Evolutionary conservation across 2,888 invertebrate genomes (phyloP).

Genomic region (Pseudoips prasinana): DNA sequence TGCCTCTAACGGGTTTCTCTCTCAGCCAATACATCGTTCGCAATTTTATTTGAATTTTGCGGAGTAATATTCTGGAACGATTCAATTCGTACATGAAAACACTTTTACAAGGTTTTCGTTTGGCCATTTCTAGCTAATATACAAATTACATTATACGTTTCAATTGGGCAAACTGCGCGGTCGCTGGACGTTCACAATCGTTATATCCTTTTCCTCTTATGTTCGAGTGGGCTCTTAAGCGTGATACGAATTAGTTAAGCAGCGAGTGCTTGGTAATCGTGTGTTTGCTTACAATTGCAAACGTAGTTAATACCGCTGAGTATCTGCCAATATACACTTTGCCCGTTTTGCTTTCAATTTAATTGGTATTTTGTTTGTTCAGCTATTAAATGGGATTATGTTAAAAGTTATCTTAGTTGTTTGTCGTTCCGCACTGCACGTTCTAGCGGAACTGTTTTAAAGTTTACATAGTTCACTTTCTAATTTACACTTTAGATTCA

Average conservation of each 20-base stretch:
- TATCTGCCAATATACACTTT: slow-evolving; percentile 61
- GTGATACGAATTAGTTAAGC: slow-evolving; percentile 70
- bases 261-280: slow-evolving; percentile 60
- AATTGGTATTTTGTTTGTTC: slow-evolving; percentile 51
- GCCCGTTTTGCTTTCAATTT: slow-evolving; percentile 53
- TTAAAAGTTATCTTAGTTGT: slow-evolving; percentile 30
- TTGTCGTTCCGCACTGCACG: slow-evolving; percentile 25
- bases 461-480: slow-evolving; percentile 21
- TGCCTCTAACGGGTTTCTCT: slow-evolving; percentile 40
- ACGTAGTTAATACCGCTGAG: slow-evolving; percentile 55
- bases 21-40: slow-evolving; percentile 55
- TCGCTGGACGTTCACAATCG: slow-evolving; percentile 41
- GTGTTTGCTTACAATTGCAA: slow-evolving; percentile 70
- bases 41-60: slow-evolving; percentile 61
- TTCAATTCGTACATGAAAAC: slow-evolving; percentile 58
- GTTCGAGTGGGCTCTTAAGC: slow-evolving; percentile 52
- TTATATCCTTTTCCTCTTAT: slow-evolving; percentile 48
- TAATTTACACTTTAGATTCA: slow-evolving; percentile 17
- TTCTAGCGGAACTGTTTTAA: slow-evolving; percentile 23
- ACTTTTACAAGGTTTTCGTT: slow-evolving; percentile 53
- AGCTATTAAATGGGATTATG: slow-evolving; percentile 38
- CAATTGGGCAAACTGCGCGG: slow-evolving; percentile 53
- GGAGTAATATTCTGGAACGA: slow-evolving; percentile 42
- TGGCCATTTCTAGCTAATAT: slow-evolving; percentile 44
- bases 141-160: slow-evolving; percentile 62